phyloP scores from a whole-genome alignment of 1,140 invertebrate genomes.

The Oncopodura yosiiana region DNA sequence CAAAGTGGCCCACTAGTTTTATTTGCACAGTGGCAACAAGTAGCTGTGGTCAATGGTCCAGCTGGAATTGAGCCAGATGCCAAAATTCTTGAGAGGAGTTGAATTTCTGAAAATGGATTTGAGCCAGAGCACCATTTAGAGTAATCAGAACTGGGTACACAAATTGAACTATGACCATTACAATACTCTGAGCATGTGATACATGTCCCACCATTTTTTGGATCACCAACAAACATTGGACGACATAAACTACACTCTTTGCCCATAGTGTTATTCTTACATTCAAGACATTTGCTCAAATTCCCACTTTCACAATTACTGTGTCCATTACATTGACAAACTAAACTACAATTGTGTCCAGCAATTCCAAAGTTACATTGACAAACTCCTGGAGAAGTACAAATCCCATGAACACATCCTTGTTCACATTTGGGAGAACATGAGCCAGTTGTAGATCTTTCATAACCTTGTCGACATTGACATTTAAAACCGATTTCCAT shows the following conservation, averaged over 20 bases:
- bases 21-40: slow-evolving; percentile 72
- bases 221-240: slow-evolving; percentile 81
- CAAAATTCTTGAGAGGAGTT: slow-evolving; percentile 3
- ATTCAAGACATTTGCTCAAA: slow-evolving; percentile 68
- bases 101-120: not conserved
- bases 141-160: slow-evolving; percentile 48
- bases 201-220: slow-evolving; percentile 71
- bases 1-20: slow-evolving; percentile 73
- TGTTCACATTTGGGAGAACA: slow-evolving; percentile 77
- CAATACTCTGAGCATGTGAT: slow-evolving; percentile 80
- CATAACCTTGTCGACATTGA: slow-evolving; percentile 71
- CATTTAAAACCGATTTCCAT: slow-evolving; percentile 66
- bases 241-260: slow-evolving; percentile 76
- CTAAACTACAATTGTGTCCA: slow-evolving; percentile 81
- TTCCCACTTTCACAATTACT: slow-evolving; percentile 78
- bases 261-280: slow-evolving; percentile 83
- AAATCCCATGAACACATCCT: slow-evolving; percentile 79
- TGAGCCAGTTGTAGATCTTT: slow-evolving; percentile 34
- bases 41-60: slow-evolving; percentile 56
- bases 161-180: slow-evolving; percentile 74
- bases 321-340: slow-evolving; percentile 90
- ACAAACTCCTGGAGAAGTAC: slow-evolving; percentile 73
- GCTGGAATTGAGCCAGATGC: slow-evolving; percentile 42
- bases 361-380: slow-evolving; percentile 90
- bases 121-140: slow-evolving; percentile 18